Percentiles rank a stretch among this genome's conserved stretches.
phyloP scores from a whole-genome alignment of 2,888 invertebrate genomes.

The Ormyrus labotus region DNA sequence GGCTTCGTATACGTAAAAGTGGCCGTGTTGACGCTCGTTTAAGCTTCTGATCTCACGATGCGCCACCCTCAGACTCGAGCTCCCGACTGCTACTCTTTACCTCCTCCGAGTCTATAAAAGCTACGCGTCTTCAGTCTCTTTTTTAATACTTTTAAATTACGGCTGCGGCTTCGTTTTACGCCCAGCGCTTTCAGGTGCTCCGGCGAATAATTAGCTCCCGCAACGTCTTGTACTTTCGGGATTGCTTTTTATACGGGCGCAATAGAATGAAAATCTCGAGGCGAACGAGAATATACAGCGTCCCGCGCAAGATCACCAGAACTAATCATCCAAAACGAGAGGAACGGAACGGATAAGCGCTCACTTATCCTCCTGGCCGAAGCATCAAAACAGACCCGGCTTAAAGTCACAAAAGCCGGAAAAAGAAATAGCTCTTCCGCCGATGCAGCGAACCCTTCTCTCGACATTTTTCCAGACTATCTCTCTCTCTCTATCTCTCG shows the following conservation, averaged over 20 bases:
- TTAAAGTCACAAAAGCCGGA: background rate
- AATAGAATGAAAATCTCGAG: no score
- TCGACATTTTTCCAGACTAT: background rate
- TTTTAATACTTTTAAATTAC: no score
- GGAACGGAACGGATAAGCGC: background rate
- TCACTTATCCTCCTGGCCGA: background rate
- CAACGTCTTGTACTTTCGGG: no score
- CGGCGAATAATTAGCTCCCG: no score
- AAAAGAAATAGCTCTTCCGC: background rate
- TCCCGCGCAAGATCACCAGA: background rate
- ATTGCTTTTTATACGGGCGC: no score
- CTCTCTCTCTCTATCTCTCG: background rate
- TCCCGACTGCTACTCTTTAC: background rate
- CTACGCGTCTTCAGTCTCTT: no score
- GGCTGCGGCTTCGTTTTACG: no score
- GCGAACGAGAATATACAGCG: no score
- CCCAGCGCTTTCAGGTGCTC: no score
- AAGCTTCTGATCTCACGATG: conserved; percentile 19
- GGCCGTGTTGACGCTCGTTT: conserved; percentile 31
- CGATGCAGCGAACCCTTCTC: background rate
- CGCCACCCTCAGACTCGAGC: background rate
- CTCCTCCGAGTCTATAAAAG: background rate
- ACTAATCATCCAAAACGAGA: background rate
- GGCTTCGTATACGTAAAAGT: conserved; percentile 40
- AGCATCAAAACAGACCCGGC: background rate